A percentile compares a stretch with the other conserved stretches of the same genome.
Evolutionary conservation across 2,797 vertebrate genomes (phyloP).

Genomic region (Lacerta agilis): DNA sequence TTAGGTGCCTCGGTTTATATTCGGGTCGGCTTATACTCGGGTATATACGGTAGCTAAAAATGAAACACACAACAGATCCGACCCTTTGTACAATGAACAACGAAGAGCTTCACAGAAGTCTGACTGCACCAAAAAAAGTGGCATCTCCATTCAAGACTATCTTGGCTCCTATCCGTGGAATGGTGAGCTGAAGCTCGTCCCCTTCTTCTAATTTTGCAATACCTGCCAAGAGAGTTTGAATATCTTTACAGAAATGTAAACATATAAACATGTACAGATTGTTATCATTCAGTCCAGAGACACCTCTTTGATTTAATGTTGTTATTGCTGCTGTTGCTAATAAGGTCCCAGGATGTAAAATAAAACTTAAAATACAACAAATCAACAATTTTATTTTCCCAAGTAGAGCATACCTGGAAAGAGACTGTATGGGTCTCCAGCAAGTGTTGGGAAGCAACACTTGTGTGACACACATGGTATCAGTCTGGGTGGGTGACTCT

Average conservation of each 20-base stretch:
- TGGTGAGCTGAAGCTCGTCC: constrained; percentile 91
- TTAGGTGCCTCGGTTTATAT: no score
- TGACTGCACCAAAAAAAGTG: constrained; percentile 93
- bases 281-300: neutral
- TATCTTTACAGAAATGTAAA: constrained; percentile 14
- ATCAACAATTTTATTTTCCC: no score
- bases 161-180: constrained; percentile 86
- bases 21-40: no score
- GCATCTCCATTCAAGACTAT: constrained; percentile 90
- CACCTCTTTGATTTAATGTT: constrained; percentile 12
- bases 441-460: neutral
- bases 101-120: constrained; percentile 81
- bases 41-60: no score
- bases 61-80: constrained; percentile 49
- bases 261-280: neutral
- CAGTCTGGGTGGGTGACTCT: neutral
- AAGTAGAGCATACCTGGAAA: no score
- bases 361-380: no score
- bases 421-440: neutral
- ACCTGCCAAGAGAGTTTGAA: constrained; percentile 78
- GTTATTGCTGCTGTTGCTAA: neutral
- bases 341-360: no score
- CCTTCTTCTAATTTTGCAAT: constrained; percentile 92
- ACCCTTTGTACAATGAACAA: constrained; percentile 11
- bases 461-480: neutral